phyloP scores from a whole-genome alignment of 2,888 invertebrate species.

The Epirrhoe tristata region DNA sequence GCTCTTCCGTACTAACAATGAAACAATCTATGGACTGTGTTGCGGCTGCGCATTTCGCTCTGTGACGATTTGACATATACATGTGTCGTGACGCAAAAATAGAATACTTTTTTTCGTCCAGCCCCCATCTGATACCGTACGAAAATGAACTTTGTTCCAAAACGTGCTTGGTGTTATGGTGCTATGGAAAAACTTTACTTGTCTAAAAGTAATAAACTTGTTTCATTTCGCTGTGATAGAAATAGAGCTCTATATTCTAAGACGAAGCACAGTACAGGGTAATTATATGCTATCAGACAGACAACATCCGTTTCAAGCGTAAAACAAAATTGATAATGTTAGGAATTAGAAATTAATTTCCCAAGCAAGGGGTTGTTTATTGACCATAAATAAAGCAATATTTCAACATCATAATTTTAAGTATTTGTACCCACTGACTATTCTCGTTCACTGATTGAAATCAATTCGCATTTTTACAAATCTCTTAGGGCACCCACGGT shows the following conservation, averaged over 20 bases:
- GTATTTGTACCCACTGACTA: not conserved
- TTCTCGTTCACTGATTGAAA: not conserved
- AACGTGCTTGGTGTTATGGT: not conserved
- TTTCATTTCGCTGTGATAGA: not conserved
- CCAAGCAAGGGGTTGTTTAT: conserved; percentile 32
- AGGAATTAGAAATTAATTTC: conserved; percentile 37
- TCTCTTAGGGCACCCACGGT: not conserved
- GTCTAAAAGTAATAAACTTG: not conserved
- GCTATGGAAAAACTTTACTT: not conserved
- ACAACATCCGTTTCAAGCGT: conserved; percentile 40
- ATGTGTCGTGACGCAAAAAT: no score
- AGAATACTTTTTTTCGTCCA: no score
- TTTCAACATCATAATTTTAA: conserved; percentile 27
- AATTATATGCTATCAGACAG: conserved; percentile 42
- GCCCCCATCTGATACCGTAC: no score
- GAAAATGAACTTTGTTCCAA: no score
- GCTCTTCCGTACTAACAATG: no score
- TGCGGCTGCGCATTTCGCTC: no score
- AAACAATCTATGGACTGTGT: no score
- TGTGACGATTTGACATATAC: no score
- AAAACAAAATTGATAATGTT: conserved; percentile 37
- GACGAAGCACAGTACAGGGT: conserved; percentile 18
- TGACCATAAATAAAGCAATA: conserved; percentile 31
- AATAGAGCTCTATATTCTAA: conserved; percentile 9
- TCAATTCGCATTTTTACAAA: not conserved